phyloP scores from a whole-genome alignment of 1,140 invertebrate species.

The Venustaconcha ellipsiformis region DNA sequence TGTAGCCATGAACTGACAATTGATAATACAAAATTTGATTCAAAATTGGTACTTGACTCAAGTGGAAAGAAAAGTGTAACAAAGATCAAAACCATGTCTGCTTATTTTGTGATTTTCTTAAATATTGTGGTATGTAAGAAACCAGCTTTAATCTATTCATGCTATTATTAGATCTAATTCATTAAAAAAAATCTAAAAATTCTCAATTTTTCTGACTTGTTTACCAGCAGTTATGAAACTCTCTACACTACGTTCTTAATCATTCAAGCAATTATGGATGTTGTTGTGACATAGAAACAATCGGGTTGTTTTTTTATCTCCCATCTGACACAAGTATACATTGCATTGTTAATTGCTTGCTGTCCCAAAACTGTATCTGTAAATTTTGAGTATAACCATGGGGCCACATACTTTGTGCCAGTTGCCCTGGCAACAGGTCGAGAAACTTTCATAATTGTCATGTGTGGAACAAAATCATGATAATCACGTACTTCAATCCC shows the following conservation, averaged over 20 bases:
- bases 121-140: too few relatives aligned
- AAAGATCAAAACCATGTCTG: too few relatives aligned
- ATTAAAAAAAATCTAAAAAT: too few relatives aligned
- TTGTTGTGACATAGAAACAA: constrained; percentile 58
- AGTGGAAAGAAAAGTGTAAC: too few relatives aligned
- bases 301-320: constrained; percentile 52
- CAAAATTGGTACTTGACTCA: too few relatives aligned
- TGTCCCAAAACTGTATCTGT: constrained; percentile 57
- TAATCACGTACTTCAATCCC: constrained; percentile 59
- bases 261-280: constrained; percentile 8
- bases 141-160: too few relatives aligned
- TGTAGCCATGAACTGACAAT: too few relatives aligned
- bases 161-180: too few relatives aligned
- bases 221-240: too few relatives aligned
- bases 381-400: constrained; percentile 52
- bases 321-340: constrained; percentile 66
- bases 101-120: too few relatives aligned
- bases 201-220: too few relatives aligned
- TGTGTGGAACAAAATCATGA: constrained; percentile 69
- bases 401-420: constrained; percentile 51
- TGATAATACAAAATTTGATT: too few relatives aligned
- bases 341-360: constrained; percentile 55
- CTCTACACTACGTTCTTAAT: not conserved
- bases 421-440: constrained; percentile 52
- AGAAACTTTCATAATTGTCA: constrained; percentile 68